phyloP scores from a whole-genome alignment of 2,113 vertebrate genomes.

The Tapirus terrestris region DNA sequence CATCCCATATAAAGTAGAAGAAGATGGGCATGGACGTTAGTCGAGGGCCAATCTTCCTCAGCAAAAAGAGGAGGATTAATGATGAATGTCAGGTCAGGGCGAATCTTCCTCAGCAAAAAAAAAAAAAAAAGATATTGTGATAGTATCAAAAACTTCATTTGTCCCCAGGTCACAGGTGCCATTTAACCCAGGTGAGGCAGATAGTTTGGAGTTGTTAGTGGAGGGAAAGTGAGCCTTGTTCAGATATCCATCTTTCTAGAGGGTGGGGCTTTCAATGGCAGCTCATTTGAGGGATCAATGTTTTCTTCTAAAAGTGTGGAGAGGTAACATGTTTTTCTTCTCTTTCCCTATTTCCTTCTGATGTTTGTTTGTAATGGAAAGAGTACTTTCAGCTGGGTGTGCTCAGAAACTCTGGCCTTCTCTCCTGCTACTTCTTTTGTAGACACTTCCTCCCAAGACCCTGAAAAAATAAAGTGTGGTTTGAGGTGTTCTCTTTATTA shows the following conservation, averaged over 20 bases:
- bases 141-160: background rate
- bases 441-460: background rate
- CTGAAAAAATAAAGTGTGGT: background rate
- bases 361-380: background rate
- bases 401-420: background rate
- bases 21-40: too few species aligned
- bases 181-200: background rate
- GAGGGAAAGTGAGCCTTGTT: background rate
- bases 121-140: too few species aligned
- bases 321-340: slow-evolving; percentile 3
- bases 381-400: background rate
- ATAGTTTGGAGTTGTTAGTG: background rate
- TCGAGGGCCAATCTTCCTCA: too few species aligned
- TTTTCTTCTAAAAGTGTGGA: background rate
- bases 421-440: background rate
- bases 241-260: background rate
- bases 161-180: background rate
- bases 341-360: background rate
- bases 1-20: too few species aligned
- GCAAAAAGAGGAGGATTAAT: too few species aligned
- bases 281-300: background rate
- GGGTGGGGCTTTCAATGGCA: background rate
- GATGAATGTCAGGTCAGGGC: too few species aligned
- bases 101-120: too few species aligned
- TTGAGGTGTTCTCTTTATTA: background rate